Evolutionary conservation across 2,797 vertebrate species (phyloP).

Genomic region (Xenentodon cancila): DNA sequence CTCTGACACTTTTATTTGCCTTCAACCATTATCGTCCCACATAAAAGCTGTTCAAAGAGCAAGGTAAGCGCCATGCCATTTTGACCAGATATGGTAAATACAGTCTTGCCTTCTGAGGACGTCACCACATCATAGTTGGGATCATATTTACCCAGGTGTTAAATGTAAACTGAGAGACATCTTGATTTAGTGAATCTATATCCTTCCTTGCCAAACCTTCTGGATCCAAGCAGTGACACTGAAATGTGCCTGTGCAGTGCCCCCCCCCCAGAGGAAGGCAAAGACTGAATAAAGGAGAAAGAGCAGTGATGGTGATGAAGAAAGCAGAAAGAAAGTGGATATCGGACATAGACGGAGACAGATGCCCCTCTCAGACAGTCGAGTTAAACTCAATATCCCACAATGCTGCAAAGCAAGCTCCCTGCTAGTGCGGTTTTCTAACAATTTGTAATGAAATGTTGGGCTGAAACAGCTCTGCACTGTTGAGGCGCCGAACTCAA

Average conservation of each 20-base stretch:
- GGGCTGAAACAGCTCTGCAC: conserved; percentile 31
- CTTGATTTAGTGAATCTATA: conserved; percentile 46
- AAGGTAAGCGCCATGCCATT: no score
- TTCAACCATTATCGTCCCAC: no score
- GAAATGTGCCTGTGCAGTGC: conserved; percentile 41
- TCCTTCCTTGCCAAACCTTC: conserved; percentile 39
- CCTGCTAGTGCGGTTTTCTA: conserved; percentile 20
- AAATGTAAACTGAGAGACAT: conserved; percentile 47
- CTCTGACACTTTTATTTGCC: no score
- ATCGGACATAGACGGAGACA: conserved; percentile 43
- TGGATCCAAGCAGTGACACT: conserved; percentile 40
- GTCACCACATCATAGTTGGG: conserved; percentile 49
- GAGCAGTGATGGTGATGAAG: conserved; percentile 48
- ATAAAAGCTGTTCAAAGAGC: no score
- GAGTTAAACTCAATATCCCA: conserved; percentile 35
- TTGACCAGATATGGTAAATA: conserved; percentile 13
- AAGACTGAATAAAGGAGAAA: conserved; percentile 46
- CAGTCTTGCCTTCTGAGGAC: conserved; percentile 35
- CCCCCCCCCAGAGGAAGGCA: conserved; percentile 14
- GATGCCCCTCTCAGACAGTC: conserved; percentile 39
- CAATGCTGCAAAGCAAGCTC: conserved; percentile 25
- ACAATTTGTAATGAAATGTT: conserved; percentile 61
- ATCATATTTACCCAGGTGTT: conserved; percentile 76
- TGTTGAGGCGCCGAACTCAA: conserved; percentile 43
- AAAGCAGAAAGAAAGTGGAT: conserved; percentile 39